Conservation (phyloP, 2,888 invertebrate species). For the Synanthedon vespiformis region DNA sequence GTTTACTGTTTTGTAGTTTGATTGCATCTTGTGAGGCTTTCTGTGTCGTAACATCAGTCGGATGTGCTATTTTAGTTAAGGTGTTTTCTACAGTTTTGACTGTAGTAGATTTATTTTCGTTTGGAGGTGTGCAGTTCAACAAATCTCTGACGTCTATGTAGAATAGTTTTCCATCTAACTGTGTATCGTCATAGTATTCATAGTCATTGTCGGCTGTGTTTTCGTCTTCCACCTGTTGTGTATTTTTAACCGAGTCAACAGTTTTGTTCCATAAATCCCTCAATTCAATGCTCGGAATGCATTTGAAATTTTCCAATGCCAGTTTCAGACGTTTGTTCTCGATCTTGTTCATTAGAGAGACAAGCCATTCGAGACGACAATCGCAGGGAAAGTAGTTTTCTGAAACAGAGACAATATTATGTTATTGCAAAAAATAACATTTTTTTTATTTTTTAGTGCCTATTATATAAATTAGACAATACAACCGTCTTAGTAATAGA, state of each 20-base stretch:
- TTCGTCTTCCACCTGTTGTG: constrained; percentile 19
- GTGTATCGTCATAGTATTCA: constrained; percentile 56
- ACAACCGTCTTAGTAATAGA: too few relatives aligned
- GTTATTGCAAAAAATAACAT: not conserved
- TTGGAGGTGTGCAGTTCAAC: constrained; percentile 29
- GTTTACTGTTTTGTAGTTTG: constrained; percentile 5
- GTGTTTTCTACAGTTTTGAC: constrained; percentile 4
- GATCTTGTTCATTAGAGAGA: constrained; percentile 43
- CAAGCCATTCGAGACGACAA: constrained; percentile 53
- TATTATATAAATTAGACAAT: too few relatives aligned
- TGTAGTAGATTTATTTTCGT: not conserved
- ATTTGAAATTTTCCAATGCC: constrained; percentile 49
- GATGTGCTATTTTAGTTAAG: not conserved
- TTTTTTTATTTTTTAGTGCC: too few relatives aligned
- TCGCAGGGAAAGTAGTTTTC: constrained; percentile 53
- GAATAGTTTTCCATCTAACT: constrained; percentile 54
- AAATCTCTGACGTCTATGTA: constrained; percentile 47
- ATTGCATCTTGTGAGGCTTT: constrained; percentile 3
- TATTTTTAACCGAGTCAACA: constrained; percentile 29
- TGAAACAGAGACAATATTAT: constrained; percentile 15
- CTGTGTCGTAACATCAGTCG: constrained; percentile 4
- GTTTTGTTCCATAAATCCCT: constrained; percentile 37
- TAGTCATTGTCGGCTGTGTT: constrained; percentile 30
- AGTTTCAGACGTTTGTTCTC: constrained; percentile 34
- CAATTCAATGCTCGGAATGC: constrained; percentile 33